Percentiles rank a stretch among this genome's conserved stretches.
Evolutionary conservation across 1,140 invertebrate genomes (phyloP).

Genomic region (Branchinecta lindahli): DNA sequence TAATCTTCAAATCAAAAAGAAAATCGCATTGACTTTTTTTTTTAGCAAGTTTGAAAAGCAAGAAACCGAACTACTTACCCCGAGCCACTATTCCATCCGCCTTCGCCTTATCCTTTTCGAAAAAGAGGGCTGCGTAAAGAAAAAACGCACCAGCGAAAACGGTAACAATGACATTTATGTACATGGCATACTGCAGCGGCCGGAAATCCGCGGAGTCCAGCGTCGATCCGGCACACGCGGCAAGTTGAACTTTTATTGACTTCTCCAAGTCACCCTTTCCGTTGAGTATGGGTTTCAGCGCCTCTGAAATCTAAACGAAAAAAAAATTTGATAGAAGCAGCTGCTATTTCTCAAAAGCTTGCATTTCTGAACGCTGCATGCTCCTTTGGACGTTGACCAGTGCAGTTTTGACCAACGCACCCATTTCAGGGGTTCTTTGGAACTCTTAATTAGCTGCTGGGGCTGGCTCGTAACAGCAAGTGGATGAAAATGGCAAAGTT

Average conservation of each 20-base stretch:
- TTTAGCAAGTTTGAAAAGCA: no score
- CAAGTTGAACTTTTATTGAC: background rate
- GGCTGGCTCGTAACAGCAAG: no score
- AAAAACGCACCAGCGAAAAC: background rate
- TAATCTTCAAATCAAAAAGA: no score
- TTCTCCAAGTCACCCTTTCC: background rate
- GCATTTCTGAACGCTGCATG: no score
- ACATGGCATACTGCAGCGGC: background rate
- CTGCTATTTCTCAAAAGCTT: no score
- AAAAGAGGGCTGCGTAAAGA: background rate
- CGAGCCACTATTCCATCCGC: background rate
- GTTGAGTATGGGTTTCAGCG: background rate
- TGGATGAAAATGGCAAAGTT: no score
- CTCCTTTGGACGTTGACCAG: no score
- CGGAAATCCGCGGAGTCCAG: background rate
- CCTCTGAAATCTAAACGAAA: background rate
- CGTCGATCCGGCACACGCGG: background rate
- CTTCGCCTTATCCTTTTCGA: background rate
- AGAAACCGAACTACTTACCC: background rate
- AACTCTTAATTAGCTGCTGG: no score
- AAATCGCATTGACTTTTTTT: no score
- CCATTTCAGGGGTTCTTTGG: no score
- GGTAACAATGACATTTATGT: background rate
- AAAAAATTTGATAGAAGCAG: no score
- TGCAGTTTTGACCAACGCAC: no score